Percentiles rank a stretch among this genome's conserved stretches.
These are phyloP conservation scores for Malachius bipustulatus DNA, from an alignment of 2,888 invertebrate genomes.

Conservation along the genomic window DNA sequence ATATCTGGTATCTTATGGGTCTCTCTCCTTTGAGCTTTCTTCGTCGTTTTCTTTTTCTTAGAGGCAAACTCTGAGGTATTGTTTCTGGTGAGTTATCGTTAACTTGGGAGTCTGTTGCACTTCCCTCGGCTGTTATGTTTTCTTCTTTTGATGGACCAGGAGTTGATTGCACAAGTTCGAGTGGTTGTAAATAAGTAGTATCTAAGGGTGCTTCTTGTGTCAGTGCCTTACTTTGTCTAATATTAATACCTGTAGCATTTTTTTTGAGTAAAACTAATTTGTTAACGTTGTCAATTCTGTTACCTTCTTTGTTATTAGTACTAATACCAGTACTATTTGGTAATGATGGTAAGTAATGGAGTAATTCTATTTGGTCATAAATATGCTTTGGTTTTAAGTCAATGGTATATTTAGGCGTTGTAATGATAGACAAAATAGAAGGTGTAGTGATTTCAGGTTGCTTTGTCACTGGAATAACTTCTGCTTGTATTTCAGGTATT, in stretches of 20 bases:
- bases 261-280: neutral
- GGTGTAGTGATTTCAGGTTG: constrained; percentile 8
- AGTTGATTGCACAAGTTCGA: too few species aligned
- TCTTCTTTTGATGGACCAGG: neutral
- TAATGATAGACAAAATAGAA: constrained; percentile 22
- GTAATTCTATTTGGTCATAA: constrained; percentile 28
- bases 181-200: too few species aligned
- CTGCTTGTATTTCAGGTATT: too few species aligned
- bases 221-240: neutral
- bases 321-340: constrained; percentile 6
- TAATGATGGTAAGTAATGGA: constrained; percentile 22
- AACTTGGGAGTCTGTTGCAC: neutral
- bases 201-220: neutral
- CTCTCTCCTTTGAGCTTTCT: neutral
- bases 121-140: neutral
- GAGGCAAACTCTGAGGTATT: neutral
- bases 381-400: constrained; percentile 28
- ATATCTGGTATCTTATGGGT: constrained; percentile 12
- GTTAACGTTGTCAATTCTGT: neutral
- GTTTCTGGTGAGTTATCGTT: neutral
- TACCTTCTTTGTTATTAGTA: neutral
- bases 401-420: constrained; percentile 28
- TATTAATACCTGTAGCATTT: neutral
- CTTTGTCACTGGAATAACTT: constrained; percentile 11
- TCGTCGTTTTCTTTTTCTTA: constrained; percentile 2